Conservation (phyloP, 1,140 invertebrate species). For the Platorchestia sp. region DNA sequence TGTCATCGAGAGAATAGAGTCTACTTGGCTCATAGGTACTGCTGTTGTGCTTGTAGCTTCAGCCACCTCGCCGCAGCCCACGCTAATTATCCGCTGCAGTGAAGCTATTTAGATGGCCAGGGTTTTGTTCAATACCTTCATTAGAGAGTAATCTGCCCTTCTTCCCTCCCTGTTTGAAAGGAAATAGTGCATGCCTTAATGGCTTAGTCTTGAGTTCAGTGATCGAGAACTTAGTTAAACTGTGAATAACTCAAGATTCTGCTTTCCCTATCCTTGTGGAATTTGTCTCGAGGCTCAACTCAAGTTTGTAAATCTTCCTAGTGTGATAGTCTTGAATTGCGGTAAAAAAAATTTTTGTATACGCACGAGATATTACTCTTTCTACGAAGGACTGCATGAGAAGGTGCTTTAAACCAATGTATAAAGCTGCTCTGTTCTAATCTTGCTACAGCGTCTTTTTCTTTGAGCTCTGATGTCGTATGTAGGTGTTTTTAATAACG, state of each 20-base stretch:
- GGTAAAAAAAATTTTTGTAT: neutral
- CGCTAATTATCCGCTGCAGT: neutral
- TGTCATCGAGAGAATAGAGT: neutral
- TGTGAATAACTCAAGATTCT: neutral
- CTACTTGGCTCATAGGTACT: neutral
- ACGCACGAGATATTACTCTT: neutral
- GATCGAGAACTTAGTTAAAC: neutral
- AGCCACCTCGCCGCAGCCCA: neutral
- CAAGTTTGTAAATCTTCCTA: neutral
- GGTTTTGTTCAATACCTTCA: neutral
- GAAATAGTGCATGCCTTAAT: constrained; percentile 9
- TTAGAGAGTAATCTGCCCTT: neutral
- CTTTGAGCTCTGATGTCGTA: neutral
- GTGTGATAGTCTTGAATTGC: neutral
- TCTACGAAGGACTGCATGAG: neutral
- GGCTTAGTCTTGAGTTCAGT: neutral
- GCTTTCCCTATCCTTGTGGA: neutral
- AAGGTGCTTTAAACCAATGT: neutral
- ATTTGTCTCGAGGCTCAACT: neutral
- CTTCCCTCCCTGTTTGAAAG: neutral
- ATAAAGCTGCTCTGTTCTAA: neutral
- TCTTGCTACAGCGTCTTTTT: neutral
- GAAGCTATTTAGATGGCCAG: neutral
- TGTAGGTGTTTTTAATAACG: neutral
- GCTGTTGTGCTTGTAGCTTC: neutral